phyloP scores from a whole-genome alignment of 2,797 vertebrate genomes.

The Scleropages formosus region DNA sequence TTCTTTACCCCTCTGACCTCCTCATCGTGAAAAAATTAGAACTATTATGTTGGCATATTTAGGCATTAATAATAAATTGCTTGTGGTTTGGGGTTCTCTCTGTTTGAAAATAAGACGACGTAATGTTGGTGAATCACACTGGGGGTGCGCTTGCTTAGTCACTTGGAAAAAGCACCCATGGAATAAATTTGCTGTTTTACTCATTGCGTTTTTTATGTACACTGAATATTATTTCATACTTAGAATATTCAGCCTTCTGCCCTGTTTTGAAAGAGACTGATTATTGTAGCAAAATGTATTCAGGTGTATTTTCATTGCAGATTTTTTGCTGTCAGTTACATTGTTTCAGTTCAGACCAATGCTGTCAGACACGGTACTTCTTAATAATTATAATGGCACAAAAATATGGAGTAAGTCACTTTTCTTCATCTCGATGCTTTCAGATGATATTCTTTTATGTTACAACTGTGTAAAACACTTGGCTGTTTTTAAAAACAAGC shows the following conservation, averaged over 20 bases:
- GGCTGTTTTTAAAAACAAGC: neutral
- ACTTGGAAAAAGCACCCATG: constrained; percentile 39
- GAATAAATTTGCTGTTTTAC: constrained; percentile 15
- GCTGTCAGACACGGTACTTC: too few relatives aligned
- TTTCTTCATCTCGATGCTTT: neutral
- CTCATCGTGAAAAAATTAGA: constrained; percentile 89
- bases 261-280: too few relatives aligned
- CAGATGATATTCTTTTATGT: neutral
- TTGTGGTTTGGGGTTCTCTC: constrained; percentile 67
- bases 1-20: constrained; percentile 86
- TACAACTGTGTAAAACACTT: neutral
- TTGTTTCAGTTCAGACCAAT: too few relatives aligned
- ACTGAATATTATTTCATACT: too few relatives aligned
- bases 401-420: neutral
- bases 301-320: too few relatives aligned
- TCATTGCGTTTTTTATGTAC: neutral
- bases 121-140: constrained; percentile 51
- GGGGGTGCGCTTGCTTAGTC: constrained; percentile 37
- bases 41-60: constrained; percentile 90
- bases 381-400: neutral
- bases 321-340: too few relatives aligned
- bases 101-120: constrained; percentile 52
- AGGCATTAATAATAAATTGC: constrained; percentile 94
- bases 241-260: too few relatives aligned
- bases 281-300: too few relatives aligned